Base-by-base conservation (phyloP, 2,797 vertebrate genomes). In the Pangasius djambal region DNA sequence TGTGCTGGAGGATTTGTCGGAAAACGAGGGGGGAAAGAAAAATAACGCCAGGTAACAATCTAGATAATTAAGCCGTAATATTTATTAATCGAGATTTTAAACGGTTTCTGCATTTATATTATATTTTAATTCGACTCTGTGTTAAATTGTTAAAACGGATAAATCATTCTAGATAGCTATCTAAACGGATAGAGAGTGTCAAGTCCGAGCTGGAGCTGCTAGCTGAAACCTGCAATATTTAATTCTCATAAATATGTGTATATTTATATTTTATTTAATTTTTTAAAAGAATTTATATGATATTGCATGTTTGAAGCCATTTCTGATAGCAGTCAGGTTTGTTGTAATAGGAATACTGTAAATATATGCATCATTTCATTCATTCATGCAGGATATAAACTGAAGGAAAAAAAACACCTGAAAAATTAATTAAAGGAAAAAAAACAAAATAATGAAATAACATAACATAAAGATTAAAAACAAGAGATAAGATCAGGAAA, bases 11-110 rank as follows among this genome's bases (percentile, higher is more conserved):
- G n/a, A 55, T 65, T 79, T 79, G 86, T 55, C 59, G 28, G 52
- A 65, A 86, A 77, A 86, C 85, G 34, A 83, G 55, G 55, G 12
- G 72, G 28, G 40, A 55, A n/a, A 48, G 70, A 65, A 79, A 70
- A 55, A 34, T 72, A 61, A 50, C 25, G 25, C 13, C 37, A 72
- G 52, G 82, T 85, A 40, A 77, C 40, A 48, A 52, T 40, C 52
- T 87, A 9, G 52, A 31, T 83, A n/a, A 65, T n/a, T 44, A 63
- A 59, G 7, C 22, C 5, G 20, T 57, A 6, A 20, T 83, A n/a
- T 83, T 61, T 15, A 82, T 82, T 28, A 28, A 40, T 61, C 20
- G 0, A 1, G 10, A 1, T 18, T 82, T 57, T 34, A 10, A 37
- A 0, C 50, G 0, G 15, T 13, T 61, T 13, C 34, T 15, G 4